Evolutionary conservation across 2,888 invertebrate genomes (phyloP).

Genomic region (Agrochola circellaris): DNA sequence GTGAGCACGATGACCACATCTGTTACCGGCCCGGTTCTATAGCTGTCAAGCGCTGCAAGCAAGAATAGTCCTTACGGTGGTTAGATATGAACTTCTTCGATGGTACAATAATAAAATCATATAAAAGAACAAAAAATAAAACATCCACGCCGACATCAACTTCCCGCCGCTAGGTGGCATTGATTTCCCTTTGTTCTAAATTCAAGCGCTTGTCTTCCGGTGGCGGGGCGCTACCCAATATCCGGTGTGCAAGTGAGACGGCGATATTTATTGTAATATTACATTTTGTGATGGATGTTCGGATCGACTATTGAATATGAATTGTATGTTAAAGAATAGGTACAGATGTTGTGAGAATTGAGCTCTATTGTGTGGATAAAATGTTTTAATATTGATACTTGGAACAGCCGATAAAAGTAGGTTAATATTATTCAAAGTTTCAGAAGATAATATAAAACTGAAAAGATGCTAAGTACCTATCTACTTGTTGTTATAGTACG

Average conservation of each 20-base stretch:
- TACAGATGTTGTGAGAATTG: constrained; percentile 19
- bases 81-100: too few species aligned
- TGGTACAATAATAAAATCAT: not conserved
- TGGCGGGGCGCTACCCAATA: constrained; percentile 65
- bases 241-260: constrained; percentile 65
- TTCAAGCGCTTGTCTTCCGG: constrained; percentile 66
- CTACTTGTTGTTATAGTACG: too few species aligned
- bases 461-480: not conserved
- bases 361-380: not conserved
- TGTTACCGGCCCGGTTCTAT: too few species aligned
- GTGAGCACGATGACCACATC: too few species aligned
- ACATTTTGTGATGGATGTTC: constrained; percentile 41
- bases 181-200: constrained; percentile 71
- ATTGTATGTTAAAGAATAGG: constrained; percentile 23
- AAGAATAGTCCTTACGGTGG: too few species aligned
- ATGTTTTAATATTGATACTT: not conserved
- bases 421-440: not conserved
- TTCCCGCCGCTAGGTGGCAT: constrained; percentile 53
- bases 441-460: not conserved
- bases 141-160: constrained; percentile 29
- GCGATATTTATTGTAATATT: constrained; percentile 36
- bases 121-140: constrained; percentile 28
- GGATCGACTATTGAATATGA: constrained; percentile 31
- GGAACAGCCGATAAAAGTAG: not conserved
- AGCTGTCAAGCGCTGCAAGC: too few species aligned